Conservation (phyloP, 2,113 vertebrate species). For the Pangasianodon hypophthalmus region DNA sequence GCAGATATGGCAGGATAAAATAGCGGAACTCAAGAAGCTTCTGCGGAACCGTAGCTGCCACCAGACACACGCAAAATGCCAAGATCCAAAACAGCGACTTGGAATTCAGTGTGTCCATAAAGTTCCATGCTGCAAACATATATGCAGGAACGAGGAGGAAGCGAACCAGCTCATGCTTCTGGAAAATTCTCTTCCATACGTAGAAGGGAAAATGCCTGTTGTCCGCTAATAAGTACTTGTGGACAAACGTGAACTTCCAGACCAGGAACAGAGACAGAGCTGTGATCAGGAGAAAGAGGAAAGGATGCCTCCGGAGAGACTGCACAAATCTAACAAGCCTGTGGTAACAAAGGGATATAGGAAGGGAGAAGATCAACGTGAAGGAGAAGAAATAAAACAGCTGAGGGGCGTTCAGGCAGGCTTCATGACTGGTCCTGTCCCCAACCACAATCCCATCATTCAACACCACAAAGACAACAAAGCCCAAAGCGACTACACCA, state of each 20-base stretch:
- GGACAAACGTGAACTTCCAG: slow-evolving; percentile 91
- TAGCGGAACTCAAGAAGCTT: slow-evolving; percentile 96
- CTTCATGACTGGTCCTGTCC: slow-evolving; percentile 87
- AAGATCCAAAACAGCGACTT: slow-evolving; percentile 88
- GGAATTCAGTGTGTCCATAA: slow-evolving; percentile 83
- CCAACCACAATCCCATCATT: slow-evolving; percentile 93
- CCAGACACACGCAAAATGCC: slow-evolving; percentile 81
- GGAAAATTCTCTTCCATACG: slow-evolving; percentile 89
- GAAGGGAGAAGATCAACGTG: slow-evolving; percentile 82
- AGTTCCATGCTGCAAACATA: slow-evolving; percentile 88
- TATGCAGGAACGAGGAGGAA: slow-evolving; percentile 87
- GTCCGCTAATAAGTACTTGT: slow-evolving; percentile 93
- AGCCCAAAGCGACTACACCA: slow-evolving; percentile 66
- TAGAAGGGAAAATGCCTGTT: slow-evolving; percentile 96
- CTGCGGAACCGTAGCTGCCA: slow-evolving; percentile 84
- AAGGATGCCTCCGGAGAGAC: slow-evolving; percentile 73
- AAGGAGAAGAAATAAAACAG: slow-evolving; percentile 94
- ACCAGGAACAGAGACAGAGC: slow-evolving; percentile 76
- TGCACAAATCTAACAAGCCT: slow-evolving; percentile 79
- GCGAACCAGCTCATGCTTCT: slow-evolving; percentile 80
- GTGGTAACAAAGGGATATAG: slow-evolving; percentile 75
- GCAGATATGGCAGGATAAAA: slow-evolving; percentile 91
- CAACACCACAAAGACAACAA: slow-evolving; percentile 78
- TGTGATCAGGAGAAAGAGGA: slow-evolving; percentile 71
- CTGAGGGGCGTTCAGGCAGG: slow-evolving; percentile 89